Evolutionary conservation across 2,888 invertebrate genomes (phyloP).

Genomic region (Callinectes sapidus): DNA sequence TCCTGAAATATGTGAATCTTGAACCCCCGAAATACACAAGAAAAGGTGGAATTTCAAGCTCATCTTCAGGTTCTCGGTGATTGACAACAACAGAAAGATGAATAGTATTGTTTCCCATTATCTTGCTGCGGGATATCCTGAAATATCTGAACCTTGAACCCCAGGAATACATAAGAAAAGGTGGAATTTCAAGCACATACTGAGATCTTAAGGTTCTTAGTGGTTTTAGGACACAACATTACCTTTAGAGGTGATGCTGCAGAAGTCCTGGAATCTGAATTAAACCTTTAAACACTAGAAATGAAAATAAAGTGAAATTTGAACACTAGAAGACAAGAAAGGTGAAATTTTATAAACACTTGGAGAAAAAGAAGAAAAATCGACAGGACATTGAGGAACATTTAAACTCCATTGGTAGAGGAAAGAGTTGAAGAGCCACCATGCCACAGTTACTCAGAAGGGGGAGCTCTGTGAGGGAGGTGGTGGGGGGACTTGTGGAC

Average conservation of each 20-base stretch:
- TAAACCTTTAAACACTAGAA: too few relatives aligned
- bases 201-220: neutral
- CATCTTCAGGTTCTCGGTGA: too few relatives aligned
- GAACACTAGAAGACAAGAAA: neutral
- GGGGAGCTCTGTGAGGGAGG: constrained; percentile 19
- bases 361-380: neutral
- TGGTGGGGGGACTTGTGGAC: constrained; percentile 47
- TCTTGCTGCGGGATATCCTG: neutral
- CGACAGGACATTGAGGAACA: neutral
- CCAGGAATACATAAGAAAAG: neutral
- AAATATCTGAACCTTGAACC: neutral
- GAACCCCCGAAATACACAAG: neutral
- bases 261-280: too few relatives aligned
- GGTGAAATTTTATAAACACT: neutral
- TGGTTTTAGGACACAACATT: neutral
- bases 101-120: neutral
- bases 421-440: neutral
- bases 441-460: neutral
- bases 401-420: neutral
- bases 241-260: neutral
- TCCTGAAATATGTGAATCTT: neutral
- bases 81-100: too few relatives aligned
- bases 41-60: neutral
- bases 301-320: too few relatives aligned
- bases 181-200: neutral